Conservation (phyloP, 2,113 vertebrate species). For the Hippocampus barbouri region DNA sequence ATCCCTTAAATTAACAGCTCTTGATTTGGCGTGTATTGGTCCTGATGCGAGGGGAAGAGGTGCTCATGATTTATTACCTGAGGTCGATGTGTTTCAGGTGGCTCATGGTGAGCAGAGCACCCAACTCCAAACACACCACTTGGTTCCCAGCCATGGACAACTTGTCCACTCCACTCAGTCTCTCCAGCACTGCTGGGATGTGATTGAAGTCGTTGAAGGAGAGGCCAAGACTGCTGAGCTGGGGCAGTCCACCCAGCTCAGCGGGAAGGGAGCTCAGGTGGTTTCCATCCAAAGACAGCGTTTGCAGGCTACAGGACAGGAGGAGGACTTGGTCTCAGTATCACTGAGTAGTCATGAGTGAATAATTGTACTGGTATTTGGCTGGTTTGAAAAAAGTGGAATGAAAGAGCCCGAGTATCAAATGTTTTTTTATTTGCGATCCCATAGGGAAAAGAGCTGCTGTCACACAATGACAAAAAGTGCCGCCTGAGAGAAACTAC, state of each 20-base stretch:
- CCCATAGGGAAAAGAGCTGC: background rate
- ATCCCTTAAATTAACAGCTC: too few species aligned
- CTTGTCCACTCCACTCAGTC: constrained; percentile 79
- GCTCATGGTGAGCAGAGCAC: constrained; percentile 75
- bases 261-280: constrained; percentile 82
- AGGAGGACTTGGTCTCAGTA: constrained; percentile 1
- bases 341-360: too few species aligned
- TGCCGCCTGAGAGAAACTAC: too few species aligned
- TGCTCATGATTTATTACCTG: constrained; percentile 70
- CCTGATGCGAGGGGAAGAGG: background rate
- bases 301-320: constrained; percentile 80
- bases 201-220: constrained; percentile 88
- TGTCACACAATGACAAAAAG: background rate
- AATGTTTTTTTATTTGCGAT: too few species aligned
- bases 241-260: constrained; percentile 81
- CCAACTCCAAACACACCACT: constrained; percentile 78
- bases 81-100: constrained; percentile 87
- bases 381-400: too few species aligned
- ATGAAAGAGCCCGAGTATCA: too few species aligned
- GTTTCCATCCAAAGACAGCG: constrained; percentile 90
- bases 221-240: constrained; percentile 85
- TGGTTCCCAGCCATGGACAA: constrained; percentile 87
- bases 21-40: background rate
- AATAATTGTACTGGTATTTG: too few species aligned
- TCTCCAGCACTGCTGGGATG: constrained; percentile 82